Evolutionary conservation across 2,888 invertebrate genomes (phyloP).

Genomic region (Synergus laeviventris): DNA sequence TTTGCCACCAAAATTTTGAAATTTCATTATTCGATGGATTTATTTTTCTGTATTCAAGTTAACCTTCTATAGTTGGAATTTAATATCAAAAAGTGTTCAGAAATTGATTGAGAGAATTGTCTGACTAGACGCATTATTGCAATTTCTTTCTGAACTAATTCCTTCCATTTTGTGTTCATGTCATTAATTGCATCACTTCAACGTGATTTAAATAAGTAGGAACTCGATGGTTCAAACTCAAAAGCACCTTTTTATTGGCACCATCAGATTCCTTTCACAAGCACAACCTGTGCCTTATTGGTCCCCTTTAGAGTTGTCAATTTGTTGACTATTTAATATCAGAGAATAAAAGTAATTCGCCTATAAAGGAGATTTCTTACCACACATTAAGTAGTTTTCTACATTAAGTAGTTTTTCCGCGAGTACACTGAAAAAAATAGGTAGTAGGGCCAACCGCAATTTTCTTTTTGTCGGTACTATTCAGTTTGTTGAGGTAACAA

Average conservation of each 20-base stretch:
- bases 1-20: constrained; percentile 51
- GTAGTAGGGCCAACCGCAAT: no score
- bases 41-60: background rate
- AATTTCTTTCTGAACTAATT: constrained; percentile 19
- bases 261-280: background rate
- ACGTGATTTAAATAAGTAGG: background rate
- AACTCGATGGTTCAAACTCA: background rate
- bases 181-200: constrained; percentile 28
- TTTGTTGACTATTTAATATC: background rate
- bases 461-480: no score
- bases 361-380: background rate
- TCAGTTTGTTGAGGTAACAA: no score
- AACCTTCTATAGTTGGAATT: constrained; percentile 13
- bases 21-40: constrained; percentile 36
- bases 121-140: constrained; percentile 17
- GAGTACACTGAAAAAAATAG: no score
- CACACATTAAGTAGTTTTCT: background rate
- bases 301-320: background rate
- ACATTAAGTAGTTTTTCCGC: no score
- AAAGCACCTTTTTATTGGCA: constrained; percentile 15
- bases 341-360: background rate
- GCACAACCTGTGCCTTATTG: background rate
- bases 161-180: constrained; percentile 29
- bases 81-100: background rate
- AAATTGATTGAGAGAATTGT: constrained; percentile 26